These are phyloP conservation scores for Lysiphlebus fabarum DNA, from an alignment of 1,140 invertebrate genomes.

Conservation along the genomic window DNA sequence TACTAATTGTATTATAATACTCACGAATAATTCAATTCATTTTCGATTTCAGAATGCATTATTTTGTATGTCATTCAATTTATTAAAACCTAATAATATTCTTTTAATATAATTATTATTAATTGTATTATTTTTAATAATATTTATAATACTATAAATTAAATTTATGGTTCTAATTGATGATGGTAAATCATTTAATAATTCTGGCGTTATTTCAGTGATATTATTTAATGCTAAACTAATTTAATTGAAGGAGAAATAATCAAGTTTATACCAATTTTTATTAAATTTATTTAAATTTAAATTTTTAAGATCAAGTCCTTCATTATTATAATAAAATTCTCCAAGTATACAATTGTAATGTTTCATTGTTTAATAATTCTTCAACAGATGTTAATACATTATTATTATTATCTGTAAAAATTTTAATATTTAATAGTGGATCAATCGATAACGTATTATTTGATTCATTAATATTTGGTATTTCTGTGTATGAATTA, in stretches of 20 bases:
- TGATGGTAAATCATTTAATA: conserved; percentile 34
- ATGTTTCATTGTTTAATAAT: conserved; percentile 15
- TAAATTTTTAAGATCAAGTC: conserved; percentile 23
- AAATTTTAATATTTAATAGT: conserved; percentile 27
- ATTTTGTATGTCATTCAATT: conserved; percentile 31
- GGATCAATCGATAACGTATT: too few species aligned
- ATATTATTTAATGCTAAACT: conserved; percentile 34
- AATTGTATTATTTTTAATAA: conserved; percentile 26
- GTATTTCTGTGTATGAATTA: background rate
- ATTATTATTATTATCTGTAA: conserved; percentile 24
- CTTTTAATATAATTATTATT: conserved; percentile 30
- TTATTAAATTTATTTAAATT: conserved; percentile 32
- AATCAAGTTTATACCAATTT: conserved; percentile 33
- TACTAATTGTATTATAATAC: conserved; percentile 28
- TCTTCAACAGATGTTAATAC: conserved; percentile 27
- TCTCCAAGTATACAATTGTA: conserved; percentile 24
- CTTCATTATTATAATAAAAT: conserved; percentile 16
- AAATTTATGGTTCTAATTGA: conserved; percentile 29
- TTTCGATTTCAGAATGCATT: conserved; percentile 28
- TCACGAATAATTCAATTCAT: conserved; percentile 23
- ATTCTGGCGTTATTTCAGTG: conserved; percentile 31
- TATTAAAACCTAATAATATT: conserved; percentile 30
- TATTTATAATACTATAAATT: conserved; percentile 12
- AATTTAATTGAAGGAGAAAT: conserved; percentile 21
- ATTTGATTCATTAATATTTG: background rate